These are phyloP conservation scores for Poliocrania exsul DNA, from an alignment of 2,797 vertebrate genomes.

Conservation along the genomic window DNA sequence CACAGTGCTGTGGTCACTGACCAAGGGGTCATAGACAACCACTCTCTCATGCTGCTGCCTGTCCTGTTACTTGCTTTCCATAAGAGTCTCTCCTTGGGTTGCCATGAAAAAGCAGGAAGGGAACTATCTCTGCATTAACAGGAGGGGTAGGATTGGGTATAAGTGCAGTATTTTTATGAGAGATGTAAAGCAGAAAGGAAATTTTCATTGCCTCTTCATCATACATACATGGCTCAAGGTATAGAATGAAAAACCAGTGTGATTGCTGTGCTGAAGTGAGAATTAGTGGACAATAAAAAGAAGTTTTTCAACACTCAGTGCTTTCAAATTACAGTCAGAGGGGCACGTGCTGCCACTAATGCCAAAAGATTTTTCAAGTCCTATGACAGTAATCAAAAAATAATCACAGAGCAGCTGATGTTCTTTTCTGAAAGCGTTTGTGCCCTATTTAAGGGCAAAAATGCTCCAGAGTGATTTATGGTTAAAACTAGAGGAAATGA, in stretches of 20 bases:
- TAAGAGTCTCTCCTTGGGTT: accelerated
- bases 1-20: accelerated
- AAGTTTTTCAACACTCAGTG: neutral
- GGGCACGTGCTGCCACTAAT: neutral
- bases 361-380: slow-evolving; percentile 17
- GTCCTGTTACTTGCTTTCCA: neutral
- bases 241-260: neutral
- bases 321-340: neutral
- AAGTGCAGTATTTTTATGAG: neutral
- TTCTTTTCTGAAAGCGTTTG: neutral
- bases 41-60: accelerated
- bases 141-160: accelerated
- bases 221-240: neutral
- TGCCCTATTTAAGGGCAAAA: neutral
- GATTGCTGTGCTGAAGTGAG: neutral
- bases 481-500: neutral
- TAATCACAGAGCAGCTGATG: neutral
- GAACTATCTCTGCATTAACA: neutral
- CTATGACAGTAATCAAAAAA: slow-evolving; percentile 14
- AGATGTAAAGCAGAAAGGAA: neutral
- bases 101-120: neutral
- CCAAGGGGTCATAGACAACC: accelerated
- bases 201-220: neutral
- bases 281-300: neutral
- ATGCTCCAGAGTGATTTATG: neutral